Conservation (phyloP, 2,888 invertebrate genomes). For the Empis livida region DNA sequence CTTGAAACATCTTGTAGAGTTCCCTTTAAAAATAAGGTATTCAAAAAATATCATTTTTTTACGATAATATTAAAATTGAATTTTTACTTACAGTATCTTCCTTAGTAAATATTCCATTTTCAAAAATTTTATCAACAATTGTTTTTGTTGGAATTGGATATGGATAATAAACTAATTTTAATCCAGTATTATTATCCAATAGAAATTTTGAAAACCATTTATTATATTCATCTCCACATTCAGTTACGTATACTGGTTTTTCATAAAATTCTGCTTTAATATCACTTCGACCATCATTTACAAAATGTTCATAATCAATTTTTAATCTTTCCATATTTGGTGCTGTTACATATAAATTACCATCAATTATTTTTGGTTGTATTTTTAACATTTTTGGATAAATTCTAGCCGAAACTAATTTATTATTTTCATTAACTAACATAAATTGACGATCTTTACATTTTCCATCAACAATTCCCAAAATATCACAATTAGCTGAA, state of each 20-base stretch:
- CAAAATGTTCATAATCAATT: slow-evolving; percentile 37
- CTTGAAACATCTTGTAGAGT: slow-evolving; percentile 53
- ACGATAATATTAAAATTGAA: too few relatives aligned
- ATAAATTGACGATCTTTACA: slow-evolving; percentile 27
- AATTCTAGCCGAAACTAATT: slow-evolving; percentile 26
- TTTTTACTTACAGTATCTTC: neutral
- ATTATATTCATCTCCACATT: slow-evolving; percentile 60
- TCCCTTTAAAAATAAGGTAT: slow-evolving; percentile 36
- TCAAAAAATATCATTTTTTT: neutral
- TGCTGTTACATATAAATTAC: slow-evolving; percentile 41
- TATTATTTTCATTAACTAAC: slow-evolving; percentile 23
- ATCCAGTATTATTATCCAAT: slow-evolving; percentile 35
- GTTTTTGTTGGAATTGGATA: slow-evolving; percentile 30
- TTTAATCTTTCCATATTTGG: slow-evolving; percentile 42
- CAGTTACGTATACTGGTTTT: slow-evolving; percentile 44
- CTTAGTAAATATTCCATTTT: slow-evolving; percentile 1
- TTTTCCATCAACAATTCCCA: slow-evolving; percentile 21
- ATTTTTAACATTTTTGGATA: slow-evolving; percentile 28
- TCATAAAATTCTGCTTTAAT: slow-evolving; percentile 44
- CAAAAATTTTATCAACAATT: slow-evolving; percentile 16
- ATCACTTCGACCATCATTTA: slow-evolving; percentile 19
- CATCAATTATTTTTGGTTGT: slow-evolving; percentile 17
- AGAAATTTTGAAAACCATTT: slow-evolving; percentile 53
- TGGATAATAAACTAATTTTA: slow-evolving; percentile 49
- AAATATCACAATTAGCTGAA: slow-evolving; percentile 18